These are phyloP conservation scores for Sthenelais limicola DNA, from an alignment of 2,888 invertebrate species.

Conservation along the genomic window DNA sequence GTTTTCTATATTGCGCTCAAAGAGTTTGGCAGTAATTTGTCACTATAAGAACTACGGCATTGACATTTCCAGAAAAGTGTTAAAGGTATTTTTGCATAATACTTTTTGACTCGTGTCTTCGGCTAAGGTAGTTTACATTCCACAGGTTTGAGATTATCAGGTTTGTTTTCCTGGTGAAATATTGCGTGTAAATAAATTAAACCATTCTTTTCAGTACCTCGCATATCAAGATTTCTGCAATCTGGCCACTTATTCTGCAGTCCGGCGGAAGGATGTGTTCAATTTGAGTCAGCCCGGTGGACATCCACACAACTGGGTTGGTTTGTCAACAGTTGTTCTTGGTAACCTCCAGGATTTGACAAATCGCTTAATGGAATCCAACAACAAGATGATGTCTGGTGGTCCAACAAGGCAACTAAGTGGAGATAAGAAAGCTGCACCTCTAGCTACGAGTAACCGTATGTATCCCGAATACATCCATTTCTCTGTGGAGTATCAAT, in stretches of 20 bases:
- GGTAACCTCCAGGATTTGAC: constrained; percentile 79
- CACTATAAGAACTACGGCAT: too few relatives aligned
- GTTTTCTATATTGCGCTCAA: too few relatives aligned
- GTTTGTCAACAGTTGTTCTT: constrained; percentile 78
- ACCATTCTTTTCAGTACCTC: constrained; percentile 81
- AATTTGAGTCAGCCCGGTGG: constrained; percentile 75
- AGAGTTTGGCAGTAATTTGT: too few relatives aligned
- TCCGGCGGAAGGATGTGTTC: constrained; percentile 80
- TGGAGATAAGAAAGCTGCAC: constrained; percentile 23
- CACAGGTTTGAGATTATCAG: too few relatives aligned
- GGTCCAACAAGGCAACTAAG: constrained; percentile 13
- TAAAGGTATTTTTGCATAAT: neutral
- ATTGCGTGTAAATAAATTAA: too few relatives aligned
- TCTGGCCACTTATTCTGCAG: constrained; percentile 78
- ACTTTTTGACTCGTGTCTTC: too few relatives aligned
- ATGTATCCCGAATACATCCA: neutral
- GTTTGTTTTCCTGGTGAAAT: too few relatives aligned
- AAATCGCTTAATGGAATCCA: constrained; percentile 62
- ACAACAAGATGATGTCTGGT: constrained; percentile 53
- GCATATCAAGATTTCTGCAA: constrained; percentile 83
- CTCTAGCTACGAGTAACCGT: too few relatives aligned
- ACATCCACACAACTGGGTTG: constrained; percentile 90
- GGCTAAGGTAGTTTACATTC: too few relatives aligned
- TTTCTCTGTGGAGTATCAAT: neutral
- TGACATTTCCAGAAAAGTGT: too few relatives aligned